Conservation (phyloP, 2,113 vertebrate genomes). For the Sturnira hondurensis region DNA sequence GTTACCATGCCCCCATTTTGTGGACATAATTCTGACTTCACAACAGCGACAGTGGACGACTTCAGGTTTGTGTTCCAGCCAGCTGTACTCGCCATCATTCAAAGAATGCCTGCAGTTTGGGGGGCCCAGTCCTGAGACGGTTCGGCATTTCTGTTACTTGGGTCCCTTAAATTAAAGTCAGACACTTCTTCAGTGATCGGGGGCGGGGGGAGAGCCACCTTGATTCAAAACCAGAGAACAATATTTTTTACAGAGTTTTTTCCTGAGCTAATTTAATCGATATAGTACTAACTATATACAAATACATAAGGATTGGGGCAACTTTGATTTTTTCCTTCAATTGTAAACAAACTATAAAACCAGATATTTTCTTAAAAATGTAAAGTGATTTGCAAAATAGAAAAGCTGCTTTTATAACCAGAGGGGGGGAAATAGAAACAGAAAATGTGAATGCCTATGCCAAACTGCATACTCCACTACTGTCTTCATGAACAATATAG, state of each 20-base stretch:
- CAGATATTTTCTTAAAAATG: neutral
- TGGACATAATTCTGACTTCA: slow-evolving; percentile 27
- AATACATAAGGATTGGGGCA: neutral
- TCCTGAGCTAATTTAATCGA: neutral
- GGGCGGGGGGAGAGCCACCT: neutral
- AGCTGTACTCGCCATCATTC: neutral
- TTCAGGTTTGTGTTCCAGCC: neutral
- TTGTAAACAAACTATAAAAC: neutral
- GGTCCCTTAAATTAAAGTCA: neutral
- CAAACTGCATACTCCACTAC: neutral
- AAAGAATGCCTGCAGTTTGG: neutral
- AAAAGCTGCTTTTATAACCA: neutral
- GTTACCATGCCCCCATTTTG: neutral
- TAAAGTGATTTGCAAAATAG: slow-evolving; percentile 7
- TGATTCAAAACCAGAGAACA: neutral
- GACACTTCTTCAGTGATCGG: neutral
- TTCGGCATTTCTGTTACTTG: neutral
- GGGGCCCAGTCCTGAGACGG: neutral
- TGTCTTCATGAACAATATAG: neutral
- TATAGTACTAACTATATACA: neutral
- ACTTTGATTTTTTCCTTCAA: neutral
- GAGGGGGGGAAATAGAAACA: neutral
- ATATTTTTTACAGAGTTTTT: neutral
- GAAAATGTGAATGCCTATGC: neutral
- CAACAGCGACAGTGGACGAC: neutral